These are phyloP conservation scores for Tigriopus japonicus DNA, from an alignment of 1,140 invertebrate genomes.

Conservation along the genomic window DNA sequence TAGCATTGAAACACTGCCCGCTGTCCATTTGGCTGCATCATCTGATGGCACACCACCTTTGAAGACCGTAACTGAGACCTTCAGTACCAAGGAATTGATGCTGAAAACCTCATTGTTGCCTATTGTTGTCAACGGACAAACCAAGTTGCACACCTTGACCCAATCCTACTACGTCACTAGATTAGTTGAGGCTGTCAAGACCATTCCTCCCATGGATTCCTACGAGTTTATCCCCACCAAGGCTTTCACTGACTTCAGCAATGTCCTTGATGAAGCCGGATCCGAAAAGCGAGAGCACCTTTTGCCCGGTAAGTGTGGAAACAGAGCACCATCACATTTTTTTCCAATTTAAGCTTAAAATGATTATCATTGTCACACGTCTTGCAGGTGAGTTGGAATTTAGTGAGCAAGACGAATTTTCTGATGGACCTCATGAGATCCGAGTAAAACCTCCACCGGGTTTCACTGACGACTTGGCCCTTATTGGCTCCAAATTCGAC, in stretches of 20 bases:
- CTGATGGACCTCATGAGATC: slow-evolving; percentile 2
- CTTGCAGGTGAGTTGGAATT: slow-evolving; percentile 14
- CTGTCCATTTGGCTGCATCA: slow-evolving; percentile 48
- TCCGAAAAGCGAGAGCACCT: slow-evolving; percentile 14
- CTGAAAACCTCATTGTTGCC: slow-evolving; percentile 69
- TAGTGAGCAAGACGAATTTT: slow-evolving; percentile 12
- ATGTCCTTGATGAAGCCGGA: slow-evolving; percentile 21
- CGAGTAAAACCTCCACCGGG: slow-evolving; percentile 11
- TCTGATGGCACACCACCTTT: slow-evolving; percentile 42
- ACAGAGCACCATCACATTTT: no score
- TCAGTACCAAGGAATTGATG: slow-evolving; percentile 65
- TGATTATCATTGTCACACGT: no score
- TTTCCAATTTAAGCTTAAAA: no score
- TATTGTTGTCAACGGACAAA: slow-evolving; percentile 39
- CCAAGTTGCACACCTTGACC: slow-evolving; percentile 43
- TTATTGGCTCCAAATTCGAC: slow-evolving; percentile 11
- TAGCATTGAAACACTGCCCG: slow-evolving; percentile 50
- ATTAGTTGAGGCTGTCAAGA: slow-evolving; percentile 50
- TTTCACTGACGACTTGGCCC: slow-evolving; percentile 9
- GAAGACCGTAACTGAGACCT: slow-evolving; percentile 71
- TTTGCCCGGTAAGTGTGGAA: slow-evolving; percentile 11
- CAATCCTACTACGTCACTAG: slow-evolving; percentile 71
- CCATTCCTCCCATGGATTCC: slow-evolving; percentile 59
- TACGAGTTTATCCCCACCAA: slow-evolving; percentile 69
- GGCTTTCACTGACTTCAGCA: slow-evolving; percentile 69